phyloP scores from a whole-genome alignment of 2,113 vertebrate species.

The Elaphurus davidianus region DNA sequence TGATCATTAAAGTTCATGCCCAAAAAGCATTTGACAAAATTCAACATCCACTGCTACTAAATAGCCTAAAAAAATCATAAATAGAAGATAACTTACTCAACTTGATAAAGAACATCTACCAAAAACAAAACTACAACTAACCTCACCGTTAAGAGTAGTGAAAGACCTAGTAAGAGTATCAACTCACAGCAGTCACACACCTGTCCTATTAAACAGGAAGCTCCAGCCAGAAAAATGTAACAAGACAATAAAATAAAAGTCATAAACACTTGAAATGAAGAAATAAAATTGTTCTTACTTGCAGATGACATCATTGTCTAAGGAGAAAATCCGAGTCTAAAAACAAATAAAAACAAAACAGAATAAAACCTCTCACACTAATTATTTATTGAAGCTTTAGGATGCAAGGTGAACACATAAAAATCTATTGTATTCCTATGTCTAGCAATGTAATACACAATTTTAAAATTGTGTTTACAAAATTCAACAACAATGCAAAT shows the following conservation, averaged over 20 bases:
- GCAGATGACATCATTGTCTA: neutral
- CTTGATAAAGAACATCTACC: neutral
- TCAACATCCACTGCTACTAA: neutral
- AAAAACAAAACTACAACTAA: neutral
- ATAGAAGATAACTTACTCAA: neutral
- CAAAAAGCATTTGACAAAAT: neutral
- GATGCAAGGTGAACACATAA: neutral
- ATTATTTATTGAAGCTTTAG: neutral
- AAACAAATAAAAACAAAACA: neutral
- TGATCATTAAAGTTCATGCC: neutral
- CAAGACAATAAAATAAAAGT: neutral
- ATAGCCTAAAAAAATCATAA: neutral
- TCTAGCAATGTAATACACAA: neutral
- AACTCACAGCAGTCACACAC: neutral
- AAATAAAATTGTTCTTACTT: conserved; percentile 7
- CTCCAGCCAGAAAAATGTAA: neutral
- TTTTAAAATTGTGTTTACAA: neutral
- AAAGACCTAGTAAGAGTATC: neutral
- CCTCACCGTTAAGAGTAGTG: neutral
- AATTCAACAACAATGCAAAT: neutral
- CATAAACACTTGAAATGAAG: neutral
- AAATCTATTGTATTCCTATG: neutral
- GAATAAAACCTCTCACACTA: neutral
- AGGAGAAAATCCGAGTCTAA: neutral
- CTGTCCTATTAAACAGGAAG: neutral